Percentiles rank a stretch among this genome's conserved stretches.
Conservation (phyloP, 2,888 invertebrate species). For the Aquatica leii region DNA sequence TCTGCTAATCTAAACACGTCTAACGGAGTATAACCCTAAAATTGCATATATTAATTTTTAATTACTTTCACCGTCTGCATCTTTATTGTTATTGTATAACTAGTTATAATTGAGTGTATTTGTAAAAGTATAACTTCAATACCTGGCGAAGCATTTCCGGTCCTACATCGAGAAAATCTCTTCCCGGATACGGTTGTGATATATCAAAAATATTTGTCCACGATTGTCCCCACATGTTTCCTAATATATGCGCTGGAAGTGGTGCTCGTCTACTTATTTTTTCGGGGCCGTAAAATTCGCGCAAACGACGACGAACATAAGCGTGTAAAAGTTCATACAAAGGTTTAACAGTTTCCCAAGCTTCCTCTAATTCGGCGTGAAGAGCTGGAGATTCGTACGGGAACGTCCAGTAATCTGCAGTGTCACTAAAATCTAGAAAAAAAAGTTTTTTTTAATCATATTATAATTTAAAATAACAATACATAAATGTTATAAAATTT, state of each 20-base stretch:
- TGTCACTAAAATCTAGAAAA: constrained; percentile 81
- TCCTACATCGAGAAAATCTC: constrained; percentile 80
- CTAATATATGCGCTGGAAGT: constrained; percentile 84
- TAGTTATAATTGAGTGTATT: no score
- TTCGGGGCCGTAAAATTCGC: constrained; percentile 85
- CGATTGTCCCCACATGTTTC: constrained; percentile 91
- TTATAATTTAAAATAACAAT: no score
- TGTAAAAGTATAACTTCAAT: constrained; percentile 24
- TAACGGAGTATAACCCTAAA: constrained; percentile 81
- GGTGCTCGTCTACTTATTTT: constrained; percentile 81
- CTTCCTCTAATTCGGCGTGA: constrained; percentile 79
- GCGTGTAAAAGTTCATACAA: constrained; percentile 89
- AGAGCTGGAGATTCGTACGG: constrained; percentile 83
- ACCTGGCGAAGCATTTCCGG: constrained; percentile 82
- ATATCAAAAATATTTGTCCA: constrained; percentile 85
- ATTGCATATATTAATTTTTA: constrained; percentile 1
- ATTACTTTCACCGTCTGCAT: constrained; percentile 4
- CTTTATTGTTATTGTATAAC: no score
- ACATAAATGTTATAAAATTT: no score
- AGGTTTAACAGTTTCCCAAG: constrained; percentile 86
- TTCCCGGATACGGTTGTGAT: constrained; percentile 82
- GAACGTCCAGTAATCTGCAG: constrained; percentile 89
- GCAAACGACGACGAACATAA: constrained; percentile 84
- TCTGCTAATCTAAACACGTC: constrained; percentile 88
- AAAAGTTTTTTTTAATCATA: no score